Evolutionary conservation across 2,113 vertebrate genomes (phyloP).

Genomic region (Rhineura floridana): DNA sequence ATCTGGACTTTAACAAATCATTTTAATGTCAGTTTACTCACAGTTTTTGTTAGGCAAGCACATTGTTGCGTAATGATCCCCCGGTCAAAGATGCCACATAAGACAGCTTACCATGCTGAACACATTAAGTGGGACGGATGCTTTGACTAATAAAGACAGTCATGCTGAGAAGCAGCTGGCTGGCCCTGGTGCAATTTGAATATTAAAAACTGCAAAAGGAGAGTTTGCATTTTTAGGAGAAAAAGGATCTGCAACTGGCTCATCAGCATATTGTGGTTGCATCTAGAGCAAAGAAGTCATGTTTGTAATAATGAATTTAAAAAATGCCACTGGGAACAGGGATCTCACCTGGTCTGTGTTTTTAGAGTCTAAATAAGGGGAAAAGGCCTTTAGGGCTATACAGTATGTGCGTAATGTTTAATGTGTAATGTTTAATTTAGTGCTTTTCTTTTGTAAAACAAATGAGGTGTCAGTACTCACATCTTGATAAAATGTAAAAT

Average conservation of each 20-base stretch:
- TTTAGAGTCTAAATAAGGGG: not conserved
- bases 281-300: not conserved
- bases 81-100: slow-evolving; percentile 11
- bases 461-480: no score
- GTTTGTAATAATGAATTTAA: no score
- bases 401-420: not conserved
- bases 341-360: not conserved
- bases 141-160: not conserved
- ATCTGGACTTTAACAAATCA: slow-evolving; percentile 35
- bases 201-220: slow-evolving; percentile 1
- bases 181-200: not conserved
- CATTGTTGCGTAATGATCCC: slow-evolving; percentile 2
- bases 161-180: slow-evolving; percentile 25
- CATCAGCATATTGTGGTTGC: not conserved
- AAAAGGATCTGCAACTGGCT: not conserved
- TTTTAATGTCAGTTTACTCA: slow-evolving; percentile 1
- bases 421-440: no score
- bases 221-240: not conserved
- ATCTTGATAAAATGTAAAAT: no score
- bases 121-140: not conserved
- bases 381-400: not conserved
- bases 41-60: slow-evolving; percentile 33
- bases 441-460: no score
- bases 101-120: not conserved
- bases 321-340: not conserved